Evolutionary conservation across 1,140 invertebrate species (phyloP).

Genomic region (Oncopodura yosiiana): DNA sequence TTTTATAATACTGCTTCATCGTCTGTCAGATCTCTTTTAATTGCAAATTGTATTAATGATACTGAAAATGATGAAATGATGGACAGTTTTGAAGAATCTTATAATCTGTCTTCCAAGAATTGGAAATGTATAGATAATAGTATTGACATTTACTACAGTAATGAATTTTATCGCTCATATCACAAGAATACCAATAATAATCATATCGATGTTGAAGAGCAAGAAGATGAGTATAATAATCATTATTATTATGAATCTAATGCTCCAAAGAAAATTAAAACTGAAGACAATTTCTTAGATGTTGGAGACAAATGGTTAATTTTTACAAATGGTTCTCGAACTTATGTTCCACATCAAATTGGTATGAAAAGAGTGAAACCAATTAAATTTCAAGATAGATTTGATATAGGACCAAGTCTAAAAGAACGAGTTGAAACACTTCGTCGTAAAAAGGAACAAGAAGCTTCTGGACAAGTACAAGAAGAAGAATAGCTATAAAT

Average conservation of each 20-base stretch:
- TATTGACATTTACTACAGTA: too few species aligned
- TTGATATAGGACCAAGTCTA: background rate
- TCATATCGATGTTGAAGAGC: conserved; percentile 38
- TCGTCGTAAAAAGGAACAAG: too few species aligned
- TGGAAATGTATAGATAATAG: background rate
- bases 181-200: too few species aligned
- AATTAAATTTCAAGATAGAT: background rate
- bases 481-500: too few species aligned
- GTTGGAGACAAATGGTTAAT: conserved; percentile 49
- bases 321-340: conserved; percentile 73
- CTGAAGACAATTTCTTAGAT: background rate
- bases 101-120: conserved; percentile 8
- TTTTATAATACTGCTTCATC: conserved; percentile 77
- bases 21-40: conserved; percentile 62
- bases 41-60: conserved; percentile 53
- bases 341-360: conserved; percentile 79
- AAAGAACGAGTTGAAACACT: too few species aligned
- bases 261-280: background rate
- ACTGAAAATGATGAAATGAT: conserved; percentile 1
- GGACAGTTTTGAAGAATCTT: too few species aligned
- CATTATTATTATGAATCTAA: background rate
- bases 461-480: too few species aligned
- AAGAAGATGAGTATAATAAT: background rate
- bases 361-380: conserved; percentile 55
- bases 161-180: too few species aligned